A percentile compares a stretch with the other conserved stretches of the same genome.
phyloP scores from a whole-genome alignment of 2,797 vertebrate species.

The Myripristis jacobus region DNA sequence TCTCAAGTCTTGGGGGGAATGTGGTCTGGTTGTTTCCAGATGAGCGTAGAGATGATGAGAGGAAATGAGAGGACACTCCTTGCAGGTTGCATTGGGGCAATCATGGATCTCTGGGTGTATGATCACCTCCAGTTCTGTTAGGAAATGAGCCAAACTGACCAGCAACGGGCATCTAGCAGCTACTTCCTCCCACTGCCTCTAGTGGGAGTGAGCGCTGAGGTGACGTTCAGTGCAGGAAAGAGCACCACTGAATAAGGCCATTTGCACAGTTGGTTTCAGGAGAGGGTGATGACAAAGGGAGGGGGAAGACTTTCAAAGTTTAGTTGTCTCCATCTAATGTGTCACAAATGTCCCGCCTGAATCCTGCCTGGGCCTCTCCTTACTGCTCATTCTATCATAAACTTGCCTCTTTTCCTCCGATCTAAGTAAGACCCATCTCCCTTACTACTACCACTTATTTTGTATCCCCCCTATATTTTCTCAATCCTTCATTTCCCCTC shows the following conservation, averaged over 20 bases:
- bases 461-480: slow-evolving; percentile 2
- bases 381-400: not conserved
- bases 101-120: slow-evolving; percentile 14
- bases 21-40: slow-evolving; percentile 23
- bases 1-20: slow-evolving; percentile 39
- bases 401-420: not conserved
- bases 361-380: slow-evolving; percentile 8
- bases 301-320: slow-evolving; percentile 36
- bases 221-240: slow-evolving; percentile 58
- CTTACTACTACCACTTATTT: slow-evolving; percentile 14
- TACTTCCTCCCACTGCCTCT: slow-evolving; percentile 36
- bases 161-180: slow-evolving; percentile 41
- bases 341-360: not conserved
- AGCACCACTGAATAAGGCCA: slow-evolving; percentile 76
- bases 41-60: slow-evolving; percentile 12
- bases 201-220: slow-evolving; percentile 33
- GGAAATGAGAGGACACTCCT: slow-evolving; percentile 31
- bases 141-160: slow-evolving; percentile 10
- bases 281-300: slow-evolving; percentile 39
- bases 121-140: slow-evolving; percentile 1
- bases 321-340: slow-evolving; percentile 20
- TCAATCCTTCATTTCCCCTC: slow-evolving; percentile 14
- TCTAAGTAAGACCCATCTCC: too few relatives aligned
- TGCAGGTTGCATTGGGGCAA: slow-evolving; percentile 30
- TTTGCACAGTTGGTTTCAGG: slow-evolving; percentile 61